A percentile compares a stretch with the other conserved stretches of the same genome.
Conservation (phyloP, 2,113 vertebrate genomes). For the Psilopsiagon aymara region DNA sequence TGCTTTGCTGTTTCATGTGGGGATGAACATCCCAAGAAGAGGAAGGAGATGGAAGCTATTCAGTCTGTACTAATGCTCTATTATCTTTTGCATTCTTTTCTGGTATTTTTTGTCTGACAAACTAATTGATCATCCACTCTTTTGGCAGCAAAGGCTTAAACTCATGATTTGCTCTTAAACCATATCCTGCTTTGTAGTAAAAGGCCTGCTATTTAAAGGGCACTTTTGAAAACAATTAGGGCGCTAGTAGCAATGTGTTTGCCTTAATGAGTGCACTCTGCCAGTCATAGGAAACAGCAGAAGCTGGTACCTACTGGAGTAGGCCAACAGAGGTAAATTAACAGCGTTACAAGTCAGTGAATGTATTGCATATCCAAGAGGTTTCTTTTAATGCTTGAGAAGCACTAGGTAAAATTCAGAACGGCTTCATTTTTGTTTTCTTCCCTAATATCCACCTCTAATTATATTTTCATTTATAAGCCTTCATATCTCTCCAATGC, state of each 20-base stretch:
- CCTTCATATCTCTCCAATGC: neutral
- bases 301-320: constrained; percentile 5
- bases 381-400: constrained; percentile 14
- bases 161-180: constrained; percentile 19
- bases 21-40: neutral
- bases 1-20: neutral
- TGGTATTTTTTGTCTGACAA: neutral
- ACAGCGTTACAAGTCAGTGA: neutral
- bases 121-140: neutral
- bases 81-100: neutral
- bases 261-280: constrained; percentile 34
- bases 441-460: neutral
- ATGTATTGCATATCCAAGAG: neutral
- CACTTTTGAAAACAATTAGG: constrained; percentile 55
- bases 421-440: neutral
- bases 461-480: neutral
- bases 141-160: constrained; percentile 22
- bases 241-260: constrained; percentile 39
- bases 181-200: constrained; percentile 9
- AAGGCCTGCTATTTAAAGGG: constrained; percentile 51
- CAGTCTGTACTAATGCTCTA: neutral
- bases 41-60: neutral
- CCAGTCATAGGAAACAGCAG: constrained; percentile 12
- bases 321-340: constrained; percentile 18
- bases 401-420: neutral